Evolutionary conservation across 2,888 invertebrate species (phyloP), one percentile per base, ranked within the genome.

Genomic region (Philereme transversata): DNA sequence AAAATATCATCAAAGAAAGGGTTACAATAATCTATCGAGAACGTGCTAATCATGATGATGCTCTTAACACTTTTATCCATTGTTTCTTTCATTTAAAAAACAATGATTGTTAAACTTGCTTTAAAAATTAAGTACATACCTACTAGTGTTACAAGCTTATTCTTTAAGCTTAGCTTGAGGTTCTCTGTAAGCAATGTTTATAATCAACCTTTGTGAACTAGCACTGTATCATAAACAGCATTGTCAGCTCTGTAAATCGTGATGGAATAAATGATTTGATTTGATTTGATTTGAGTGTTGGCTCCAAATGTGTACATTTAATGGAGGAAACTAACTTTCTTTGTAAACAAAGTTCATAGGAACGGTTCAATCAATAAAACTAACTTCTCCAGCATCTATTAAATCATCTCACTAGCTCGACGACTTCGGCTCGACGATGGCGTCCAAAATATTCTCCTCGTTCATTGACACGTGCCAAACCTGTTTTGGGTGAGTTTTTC

Each of bases 401-500:
- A 87, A 88, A 90, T 89, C 87, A 88, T 88, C 83, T 5, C 36
- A 7, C 40, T 74, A 83, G 81, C 80, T 82, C 75, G 82, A 78
- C 86, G 77, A 79, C 77, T 80, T 74, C 65, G 76, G 74, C 71
- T 77, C 72, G 77, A 74, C 79, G 83, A 81, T 80, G 82, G 85
- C 84, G 85, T 86, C 84, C 90, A 84, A 90, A 89, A 87, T 88
- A 84, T 88, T 86, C 87, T 87, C 83, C 78, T 80, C 91, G 91
- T 91, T 90, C 92, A 87, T 91, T 91, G 92, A 92, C 92, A 90
- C 92, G 92, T 88, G 92, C 91, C 83, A 83, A 91, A 91, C 92
- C 90, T 77, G 90, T 91, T 92, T 83, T 80, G 82, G 85, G 84
- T 86, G 73, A 85, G 88, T 87, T 90, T 90, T 90, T 88, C 86